Evolutionary conservation across 1,140 invertebrate species (phyloP).

Genomic region (Asbolus verrucosus): DNA sequence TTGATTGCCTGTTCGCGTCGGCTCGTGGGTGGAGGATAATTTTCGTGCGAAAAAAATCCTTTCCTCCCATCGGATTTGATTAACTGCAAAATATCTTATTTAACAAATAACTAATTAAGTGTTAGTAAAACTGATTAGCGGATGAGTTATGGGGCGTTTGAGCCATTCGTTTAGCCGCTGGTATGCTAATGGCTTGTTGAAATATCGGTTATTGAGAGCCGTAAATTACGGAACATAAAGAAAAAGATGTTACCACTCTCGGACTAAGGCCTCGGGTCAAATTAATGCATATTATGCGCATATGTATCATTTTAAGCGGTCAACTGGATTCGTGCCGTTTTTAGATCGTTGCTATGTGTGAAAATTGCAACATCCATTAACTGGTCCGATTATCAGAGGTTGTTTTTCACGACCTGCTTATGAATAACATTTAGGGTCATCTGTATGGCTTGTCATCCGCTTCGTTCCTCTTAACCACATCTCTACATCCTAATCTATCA

Average conservation of each 20-base stretch:
- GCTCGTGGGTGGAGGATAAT: constrained; percentile 22
- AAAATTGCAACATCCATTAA: constrained; percentile 31
- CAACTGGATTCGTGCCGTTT: constrained; percentile 32
- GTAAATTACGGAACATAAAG: constrained; percentile 48
- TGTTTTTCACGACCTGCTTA: constrained; percentile 13
- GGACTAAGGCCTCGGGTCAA: constrained; percentile 9
- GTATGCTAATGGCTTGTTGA: constrained; percentile 54
- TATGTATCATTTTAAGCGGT: constrained; percentile 39
- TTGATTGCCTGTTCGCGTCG: background rate
- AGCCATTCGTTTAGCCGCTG: constrained; percentile 45
- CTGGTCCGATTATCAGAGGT: constrained; percentile 7
- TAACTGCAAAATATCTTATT: constrained; percentile 49
- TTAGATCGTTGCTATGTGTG: constrained; percentile 21
- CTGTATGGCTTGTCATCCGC: background rate
- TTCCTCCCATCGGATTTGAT: constrained; percentile 41
- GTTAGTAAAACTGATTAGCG: constrained; percentile 54
- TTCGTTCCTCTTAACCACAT: background rate
- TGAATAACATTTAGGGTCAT: background rate
- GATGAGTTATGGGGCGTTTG: constrained; percentile 53
- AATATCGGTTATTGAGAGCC: constrained; percentile 53
- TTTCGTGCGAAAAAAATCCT: constrained; percentile 18
- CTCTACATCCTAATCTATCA: constrained; percentile 1
- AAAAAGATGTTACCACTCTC: constrained; percentile 47
- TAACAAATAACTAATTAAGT: constrained; percentile 54
- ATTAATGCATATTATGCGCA: constrained; percentile 40